Conservation (phyloP, 2,113 vertebrate genomes). For the Hypanus sabinus region DNA sequence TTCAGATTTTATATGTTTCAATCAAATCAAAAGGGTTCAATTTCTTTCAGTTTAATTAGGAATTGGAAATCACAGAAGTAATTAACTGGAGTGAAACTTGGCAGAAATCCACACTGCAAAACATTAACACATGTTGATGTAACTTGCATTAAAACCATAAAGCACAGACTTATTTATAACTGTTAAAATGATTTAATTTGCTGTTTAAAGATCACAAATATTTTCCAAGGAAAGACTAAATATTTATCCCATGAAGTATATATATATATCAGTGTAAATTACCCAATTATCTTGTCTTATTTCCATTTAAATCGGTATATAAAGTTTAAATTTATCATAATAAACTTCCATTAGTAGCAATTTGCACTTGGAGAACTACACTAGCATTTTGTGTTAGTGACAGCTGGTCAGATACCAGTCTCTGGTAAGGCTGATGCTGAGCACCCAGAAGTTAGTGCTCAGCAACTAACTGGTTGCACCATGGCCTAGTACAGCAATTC, state of each 20-base stretch:
- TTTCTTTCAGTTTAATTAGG: background rate
- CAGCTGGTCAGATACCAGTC: background rate
- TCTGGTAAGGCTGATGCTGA: background rate
- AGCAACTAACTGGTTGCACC: too few species aligned
- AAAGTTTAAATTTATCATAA: constrained; percentile 35
- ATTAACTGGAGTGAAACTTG: background rate
- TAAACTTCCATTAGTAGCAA: constrained; percentile 16
- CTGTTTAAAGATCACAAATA: constrained; percentile 23
- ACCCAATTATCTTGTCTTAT: constrained; percentile 25
- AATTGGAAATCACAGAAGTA: background rate
- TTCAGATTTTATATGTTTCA: background rate
- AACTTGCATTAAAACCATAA: constrained; percentile 10
- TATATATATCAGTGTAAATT: background rate
- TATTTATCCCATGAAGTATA: constrained; percentile 34
- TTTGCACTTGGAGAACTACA: constrained; percentile 19
- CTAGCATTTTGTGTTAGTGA: background rate
- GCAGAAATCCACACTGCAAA: constrained; percentile 5
- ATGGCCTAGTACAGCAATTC: too few species aligned
- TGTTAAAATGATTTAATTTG: constrained; percentile 27
- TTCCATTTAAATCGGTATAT: constrained; percentile 31
- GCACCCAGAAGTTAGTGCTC: background rate
- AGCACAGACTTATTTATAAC: background rate
- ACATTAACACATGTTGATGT: background rate
- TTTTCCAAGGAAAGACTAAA: constrained; percentile 11
- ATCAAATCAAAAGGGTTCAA: background rate